Conservation (phyloP, 1,140 invertebrate genomes). For the Tetranychus cinnabarinus region DNA sequence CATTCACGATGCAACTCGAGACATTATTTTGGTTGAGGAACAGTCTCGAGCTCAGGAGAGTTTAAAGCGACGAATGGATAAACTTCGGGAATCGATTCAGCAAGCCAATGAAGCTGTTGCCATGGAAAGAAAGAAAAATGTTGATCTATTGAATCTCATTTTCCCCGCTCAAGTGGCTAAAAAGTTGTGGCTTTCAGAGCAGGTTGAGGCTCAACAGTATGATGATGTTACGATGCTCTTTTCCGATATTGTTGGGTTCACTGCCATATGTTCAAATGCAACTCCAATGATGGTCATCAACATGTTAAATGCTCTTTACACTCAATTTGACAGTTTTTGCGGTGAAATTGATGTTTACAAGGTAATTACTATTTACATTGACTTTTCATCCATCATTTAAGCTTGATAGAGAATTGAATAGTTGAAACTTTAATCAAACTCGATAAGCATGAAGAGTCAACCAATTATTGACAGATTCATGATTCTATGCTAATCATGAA, state of each 20-base stretch:
- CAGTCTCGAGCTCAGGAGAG: constrained; percentile 83
- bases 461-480: too few species aligned
- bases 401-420: too few species aligned
- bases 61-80: constrained; percentile 77
- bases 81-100: constrained; percentile 74
- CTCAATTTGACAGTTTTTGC: constrained; percentile 76
- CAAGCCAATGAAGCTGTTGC: constrained; percentile 72
- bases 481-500: too few species aligned
- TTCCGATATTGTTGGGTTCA: constrained; percentile 95
- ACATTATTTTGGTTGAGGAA: constrained; percentile 79
- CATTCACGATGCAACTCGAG: constrained; percentile 68
- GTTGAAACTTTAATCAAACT: too few species aligned
- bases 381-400: not conserved
- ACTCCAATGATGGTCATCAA: constrained; percentile 73
- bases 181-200: constrained; percentile 63
- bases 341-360: constrained; percentile 87
- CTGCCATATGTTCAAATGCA: constrained; percentile 78
- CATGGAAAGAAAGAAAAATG: constrained; percentile 78
- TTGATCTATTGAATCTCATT: constrained; percentile 73
- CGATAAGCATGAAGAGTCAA: too few species aligned
- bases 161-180: constrained; percentile 82
- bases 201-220: constrained; percentile 80
- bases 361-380: constrained; percentile 20
- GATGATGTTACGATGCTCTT: constrained; percentile 88
- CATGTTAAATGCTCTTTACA: constrained; percentile 84